Percentiles rank a stretch among this genome's conserved stretches.
These are phyloP conservation scores for Chelmon rostratus DNA, from an alignment of 2,797 vertebrate species.

Conservation along the genomic window DNA sequence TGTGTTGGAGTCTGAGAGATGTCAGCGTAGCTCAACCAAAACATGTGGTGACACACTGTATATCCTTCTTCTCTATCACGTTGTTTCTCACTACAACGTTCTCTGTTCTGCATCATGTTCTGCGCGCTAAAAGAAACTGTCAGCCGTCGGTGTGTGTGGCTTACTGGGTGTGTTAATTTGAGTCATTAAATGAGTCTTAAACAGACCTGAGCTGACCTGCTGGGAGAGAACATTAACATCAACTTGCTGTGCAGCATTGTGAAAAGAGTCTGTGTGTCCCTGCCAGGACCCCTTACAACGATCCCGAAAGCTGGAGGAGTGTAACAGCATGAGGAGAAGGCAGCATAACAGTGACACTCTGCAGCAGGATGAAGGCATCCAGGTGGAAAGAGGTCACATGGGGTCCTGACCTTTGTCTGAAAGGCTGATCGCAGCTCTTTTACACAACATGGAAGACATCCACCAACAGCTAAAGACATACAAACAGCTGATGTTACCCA, in stretches of 20 bases:
- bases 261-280: slow-evolving; percentile 26
- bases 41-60: slow-evolving; percentile 26
- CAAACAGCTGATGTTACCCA: background rate
- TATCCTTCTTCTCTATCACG: background rate
- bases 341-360: background rate
- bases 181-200: slow-evolving; percentile 36
- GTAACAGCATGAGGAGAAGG: background rate
- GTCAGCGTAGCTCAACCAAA: slow-evolving; percentile 27
- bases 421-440: background rate
- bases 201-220: slow-evolving; percentile 38
- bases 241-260: slow-evolving; percentile 26
- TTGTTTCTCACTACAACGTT: background rate
- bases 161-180: background rate
- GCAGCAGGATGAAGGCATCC: background rate
- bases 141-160: slow-evolving; percentile 20
- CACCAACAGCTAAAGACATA: background rate
- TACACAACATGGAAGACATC: background rate
- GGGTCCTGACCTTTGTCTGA: slow-evolving; percentile 31
- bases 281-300: slow-evolving; percentile 30
- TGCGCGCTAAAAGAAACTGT: background rate
- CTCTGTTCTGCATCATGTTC: slow-evolving; percentile 13
- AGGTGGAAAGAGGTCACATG: slow-evolving; percentile 4
- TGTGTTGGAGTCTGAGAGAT: slow-evolving; percentile 15
- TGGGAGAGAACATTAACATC: slow-evolving; percentile 28
- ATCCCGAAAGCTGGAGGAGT: slow-evolving; percentile 18